Evolutionary conservation across 1,140 invertebrate species (phyloP), one percentile per base, ranked within the genome.

Genomic region (Scylla paramamosain): DNA sequence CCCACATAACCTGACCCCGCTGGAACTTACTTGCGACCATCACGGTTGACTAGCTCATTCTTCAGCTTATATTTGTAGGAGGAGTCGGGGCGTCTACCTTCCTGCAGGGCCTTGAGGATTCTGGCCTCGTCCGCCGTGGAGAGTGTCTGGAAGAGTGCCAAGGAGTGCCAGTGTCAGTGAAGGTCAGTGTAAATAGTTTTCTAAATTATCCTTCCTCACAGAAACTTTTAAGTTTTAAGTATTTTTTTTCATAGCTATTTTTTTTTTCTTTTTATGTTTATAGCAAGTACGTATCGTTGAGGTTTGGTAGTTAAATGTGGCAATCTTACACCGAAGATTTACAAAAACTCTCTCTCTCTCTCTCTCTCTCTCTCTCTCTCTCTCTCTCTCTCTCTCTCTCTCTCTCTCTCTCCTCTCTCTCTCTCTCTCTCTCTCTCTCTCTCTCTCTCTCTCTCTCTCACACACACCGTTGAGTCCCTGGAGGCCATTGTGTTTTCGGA

Each of bases 11-110:
- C 8, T 91, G 28, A 14, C 12, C 7, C 31, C 20, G 48, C 14
- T 14, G 77, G 31, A 29, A 39, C 94, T 94, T 97, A 98, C 98
- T 97, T 98, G 96, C 98, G 97, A 59, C 98, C 98, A 97, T 98
- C 98, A 96, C 98, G 97, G 96, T 98, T 98, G 93, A 98, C 98
- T 31, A 99, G 97, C 96, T 99, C 98, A 97, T 98, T 98, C 96
- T 98, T 97, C 93, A 99, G 97, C 94, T 98, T 97, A 96, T 97
- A 97, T 96, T 98, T 98, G 96, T 98, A 98, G 94, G 94, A 87
- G 46, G 89, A 86, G 91, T 95, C 94, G 4, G 94, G 77, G 0
- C 88, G 86, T 8, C 46, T 67, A 32, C 87, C 90, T 29, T 94
- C 94, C 48, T 92, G 89, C 29, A 95, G 45, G 6, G 95, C 98